Evolutionary conservation across 2,113 vertebrate genomes (phyloP), one percentile per base, ranked within the genome.

Genomic region (Xenopus laevis): DNA sequence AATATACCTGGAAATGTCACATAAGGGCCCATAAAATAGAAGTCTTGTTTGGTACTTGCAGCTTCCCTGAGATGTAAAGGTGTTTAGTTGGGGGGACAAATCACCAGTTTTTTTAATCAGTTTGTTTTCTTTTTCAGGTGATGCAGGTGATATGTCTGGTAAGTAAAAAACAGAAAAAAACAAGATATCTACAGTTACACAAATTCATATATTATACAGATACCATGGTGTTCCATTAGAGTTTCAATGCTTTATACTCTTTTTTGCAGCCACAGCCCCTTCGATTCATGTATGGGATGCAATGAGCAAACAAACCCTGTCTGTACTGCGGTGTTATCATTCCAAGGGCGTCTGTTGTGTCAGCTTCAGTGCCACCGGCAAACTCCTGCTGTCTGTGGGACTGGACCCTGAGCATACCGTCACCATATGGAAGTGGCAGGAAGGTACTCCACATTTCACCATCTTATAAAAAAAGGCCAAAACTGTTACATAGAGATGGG

Each of bases 91-190:
- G 4, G 15, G 53, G 13, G 7, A 55, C 17, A 16, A 55, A 12
- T 55, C 1, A 6, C 52, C 74, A 71, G n/a, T 87, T 83, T 87
- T 85, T 87, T 64, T 13, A 40, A 64, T 40, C 8, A 61, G 6
- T 7, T 30, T 27, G 4, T 47, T 11, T 62, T 61, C 46, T 66
- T 16, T 89, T 94, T 78, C 90, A 99, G 97, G 97, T 92, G 97
- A 99, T 84, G 90, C 92, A 85, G 94, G 95, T 86, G 97, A 99
- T 86, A 98, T 98, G 96, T 98, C 97, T 93, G 96, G 97, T 99
- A 94, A 91, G 88, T 83, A 86, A 81, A 86, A 20, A 18, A 18
- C 4, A 21, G 58, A 60, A 60, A 40, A 3, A 1, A 40, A 40
- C 6, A 40, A 40, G 33, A 40, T 40, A 4, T 5, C 33, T 40